Evolutionary conservation across 2,888 invertebrate species (phyloP), one percentile per base, ranked within the genome.

Genomic region (Hirtodrosophila histrioides): DNA sequence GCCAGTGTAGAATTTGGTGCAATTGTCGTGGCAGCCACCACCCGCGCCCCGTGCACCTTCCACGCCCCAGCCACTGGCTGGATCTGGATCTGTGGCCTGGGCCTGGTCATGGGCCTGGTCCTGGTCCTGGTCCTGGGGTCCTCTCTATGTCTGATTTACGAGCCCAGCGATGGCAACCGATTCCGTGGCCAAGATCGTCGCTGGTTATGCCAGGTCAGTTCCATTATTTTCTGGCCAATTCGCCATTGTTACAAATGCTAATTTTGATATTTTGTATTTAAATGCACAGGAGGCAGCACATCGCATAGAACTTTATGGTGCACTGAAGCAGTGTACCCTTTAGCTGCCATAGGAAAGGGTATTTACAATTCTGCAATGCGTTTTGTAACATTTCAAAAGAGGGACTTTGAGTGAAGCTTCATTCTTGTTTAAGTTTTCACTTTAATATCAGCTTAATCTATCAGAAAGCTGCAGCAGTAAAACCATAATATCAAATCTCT

Each of bases 211-310:
- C 82, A 87, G 85, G 85, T 86, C 88, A 88, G 88, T 82, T 77
- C 85, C 86, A 86, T 88, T 86, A 88, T 85, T 87, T 88, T 83
- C 66, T 56, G 69, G 70, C 86, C 85, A 88, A 88, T 88, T 88
- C 88, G 89, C 87, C 78, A 89, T 90, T 89, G 89, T 90, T 90
- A 87, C 85, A 80, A 89, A 90, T 90, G 90, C 90, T 90, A 90
- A 90, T 90, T 90, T 90, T 81, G 85, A 87, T 88, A 89, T 88
- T 90, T 89, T 89, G 86, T 86, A 89, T 90, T 90, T 90, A 89
- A 89, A 90, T 89, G 86, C 80, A 86, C 67, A 51, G 63, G 46
- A 65, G 66, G 82, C 74, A 33, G 44, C 39, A 39, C 60, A 36
- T 41, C 45, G 50, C 45, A 23, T 41, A 70, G 64, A 56, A 53